Conservation (phyloP, 2,113 vertebrate genomes). For the Uropsilus gracilis region DNA sequence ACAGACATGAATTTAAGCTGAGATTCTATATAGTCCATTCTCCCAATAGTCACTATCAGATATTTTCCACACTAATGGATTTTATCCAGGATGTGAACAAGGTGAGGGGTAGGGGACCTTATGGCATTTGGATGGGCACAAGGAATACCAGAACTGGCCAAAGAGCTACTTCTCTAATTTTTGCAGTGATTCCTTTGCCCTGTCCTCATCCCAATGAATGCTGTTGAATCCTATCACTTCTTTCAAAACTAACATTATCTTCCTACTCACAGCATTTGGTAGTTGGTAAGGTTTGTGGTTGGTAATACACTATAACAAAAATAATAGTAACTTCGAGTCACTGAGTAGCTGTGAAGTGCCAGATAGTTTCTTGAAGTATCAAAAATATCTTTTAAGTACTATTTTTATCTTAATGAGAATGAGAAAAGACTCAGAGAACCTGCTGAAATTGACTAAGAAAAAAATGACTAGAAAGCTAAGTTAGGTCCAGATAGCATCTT, state of each 20-base stretch:
- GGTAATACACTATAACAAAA: background rate
- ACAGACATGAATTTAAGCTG: background rate
- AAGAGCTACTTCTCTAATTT: background rate
- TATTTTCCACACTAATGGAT: background rate
- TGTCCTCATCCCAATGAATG: background rate
- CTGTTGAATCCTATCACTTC: background rate
- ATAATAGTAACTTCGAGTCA: constrained; percentile 7
- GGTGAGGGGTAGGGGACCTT: background rate
- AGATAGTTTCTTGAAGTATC: background rate
- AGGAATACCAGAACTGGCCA: background rate
- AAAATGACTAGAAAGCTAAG: constrained; percentile 8
- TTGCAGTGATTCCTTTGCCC: background rate
- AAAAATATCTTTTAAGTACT: background rate
- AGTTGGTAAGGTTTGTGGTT: background rate
- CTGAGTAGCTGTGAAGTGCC: background rate
- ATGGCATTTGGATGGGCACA: background rate
- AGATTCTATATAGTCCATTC: background rate
- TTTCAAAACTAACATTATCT: background rate
- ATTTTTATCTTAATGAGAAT: constrained; percentile 37
- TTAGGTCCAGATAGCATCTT: background rate
- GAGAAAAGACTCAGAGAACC: constrained; percentile 23
- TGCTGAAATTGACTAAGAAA: background rate
- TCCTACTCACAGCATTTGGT: background rate
- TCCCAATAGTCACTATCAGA: too few species aligned
- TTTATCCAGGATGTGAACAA: background rate